Percentiles rank a stretch among this genome's conserved stretches.
Conservation (phyloP, 64 coral and sea anemone species). For the Hydrozoanthus tunicans region DNA sequence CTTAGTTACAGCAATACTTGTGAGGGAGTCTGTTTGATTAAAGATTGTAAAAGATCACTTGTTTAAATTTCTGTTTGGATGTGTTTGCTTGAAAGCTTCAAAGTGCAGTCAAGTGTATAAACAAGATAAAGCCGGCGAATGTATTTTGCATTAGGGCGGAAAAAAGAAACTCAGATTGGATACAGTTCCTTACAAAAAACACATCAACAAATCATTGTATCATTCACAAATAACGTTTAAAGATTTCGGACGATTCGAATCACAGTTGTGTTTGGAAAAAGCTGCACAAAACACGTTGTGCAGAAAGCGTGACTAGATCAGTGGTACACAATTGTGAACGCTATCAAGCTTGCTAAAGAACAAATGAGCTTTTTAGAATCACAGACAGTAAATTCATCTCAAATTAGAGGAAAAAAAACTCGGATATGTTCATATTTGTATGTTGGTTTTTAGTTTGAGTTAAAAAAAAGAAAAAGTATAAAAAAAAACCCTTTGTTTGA, state of each 20-base stretch:
- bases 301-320: not conserved
- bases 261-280: not conserved
- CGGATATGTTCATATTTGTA: too few species aligned
- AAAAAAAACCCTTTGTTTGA: not conserved
- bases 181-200: not conserved
- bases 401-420: too few species aligned
- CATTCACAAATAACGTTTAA: not conserved
- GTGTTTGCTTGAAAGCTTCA: not conserved
- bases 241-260: not conserved
- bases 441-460: too few species aligned
- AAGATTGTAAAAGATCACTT: not conserved
- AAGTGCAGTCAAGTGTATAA: not conserved
- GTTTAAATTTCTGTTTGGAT: not conserved
- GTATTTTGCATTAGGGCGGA: not conserved
- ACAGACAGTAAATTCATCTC: too few species aligned
- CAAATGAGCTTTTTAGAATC: too few species aligned
- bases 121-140: not conserved
- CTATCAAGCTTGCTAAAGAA: not conserved
- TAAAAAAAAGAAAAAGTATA: not conserved
- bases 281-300: not conserved
- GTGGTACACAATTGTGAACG: not conserved
- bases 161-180: not conserved
- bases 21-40: slow-evolving; percentile 18
- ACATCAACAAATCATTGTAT: not conserved
- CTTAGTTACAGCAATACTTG: not conserved